phyloP scores from a whole-genome alignment of 2,113 vertebrate species.

The Lophura nycthemera region DNA sequence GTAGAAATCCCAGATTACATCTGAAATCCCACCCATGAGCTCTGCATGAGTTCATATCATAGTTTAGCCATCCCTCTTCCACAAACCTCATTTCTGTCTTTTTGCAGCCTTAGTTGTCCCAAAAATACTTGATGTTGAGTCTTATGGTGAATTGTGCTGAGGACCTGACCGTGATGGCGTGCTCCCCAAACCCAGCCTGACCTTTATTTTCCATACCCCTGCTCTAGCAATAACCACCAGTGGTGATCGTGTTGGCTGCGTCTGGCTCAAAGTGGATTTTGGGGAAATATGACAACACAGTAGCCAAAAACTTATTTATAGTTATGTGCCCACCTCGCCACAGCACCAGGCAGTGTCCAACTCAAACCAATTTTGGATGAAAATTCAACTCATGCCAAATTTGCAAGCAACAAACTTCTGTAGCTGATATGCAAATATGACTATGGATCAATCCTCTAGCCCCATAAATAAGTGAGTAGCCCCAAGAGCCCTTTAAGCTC shows the following conservation, averaged over 20 bases:
- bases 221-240: too few relatives aligned
- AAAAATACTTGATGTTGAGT: neutral
- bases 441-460: too few relatives aligned
- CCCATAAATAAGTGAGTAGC: neutral
- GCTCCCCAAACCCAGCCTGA: too few relatives aligned
- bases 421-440: neutral
- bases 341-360: neutral
- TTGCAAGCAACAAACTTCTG: neutral
- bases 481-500: neutral
- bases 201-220: too few relatives aligned
- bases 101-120: neutral
- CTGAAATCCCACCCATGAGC: neutral
- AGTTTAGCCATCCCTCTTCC: neutral
- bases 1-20: neutral
- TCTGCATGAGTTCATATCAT: neutral
- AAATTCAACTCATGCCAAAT: neutral
- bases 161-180: neutral
- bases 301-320: too few relatives aligned
- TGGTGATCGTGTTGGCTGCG: too few relatives aligned
- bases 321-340: neutral
- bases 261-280: too few relatives aligned
- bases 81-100: neutral
- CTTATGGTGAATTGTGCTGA: neutral
- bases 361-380: neutral
- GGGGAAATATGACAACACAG: too few relatives aligned